Percentiles rank a stretch among this genome's conserved stretches.
Conservation (phyloP, 35 echinoderm and acorn worm species). For the Holothuria glaberrima region DNA sequence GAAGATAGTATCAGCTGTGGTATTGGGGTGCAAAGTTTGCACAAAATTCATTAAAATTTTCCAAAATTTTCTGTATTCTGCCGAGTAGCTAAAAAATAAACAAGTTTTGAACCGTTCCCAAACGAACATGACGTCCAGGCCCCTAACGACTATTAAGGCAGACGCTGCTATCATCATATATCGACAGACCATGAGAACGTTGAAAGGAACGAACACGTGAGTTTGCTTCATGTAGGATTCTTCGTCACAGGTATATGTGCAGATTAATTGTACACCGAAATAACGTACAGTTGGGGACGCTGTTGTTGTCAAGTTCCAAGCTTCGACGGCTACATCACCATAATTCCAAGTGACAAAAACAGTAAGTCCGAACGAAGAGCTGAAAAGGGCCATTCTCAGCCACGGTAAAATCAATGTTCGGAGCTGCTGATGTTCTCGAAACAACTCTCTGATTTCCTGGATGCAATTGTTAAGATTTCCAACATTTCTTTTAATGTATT, state of each 20-base stretch:
- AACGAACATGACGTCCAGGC: neutral
- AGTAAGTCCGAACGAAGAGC: conserved; percentile 13
- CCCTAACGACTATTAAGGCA: neutral
- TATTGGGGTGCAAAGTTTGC: neutral
- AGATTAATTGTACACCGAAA: neutral
- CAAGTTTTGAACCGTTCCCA: neutral
- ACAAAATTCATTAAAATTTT: neutral
- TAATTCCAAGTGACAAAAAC: conserved; percentile 45
- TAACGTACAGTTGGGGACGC: neutral
- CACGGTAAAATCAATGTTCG: neutral
- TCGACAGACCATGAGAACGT: neutral
- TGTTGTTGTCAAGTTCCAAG: too few relatives aligned
- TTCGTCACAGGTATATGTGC: conserved; percentile 7
- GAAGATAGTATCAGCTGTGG: neutral
- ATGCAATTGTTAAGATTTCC: conserved; percentile 6
- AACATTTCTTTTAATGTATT: neutral
- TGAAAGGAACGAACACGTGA: neutral
- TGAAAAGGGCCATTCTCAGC: conserved; percentile 14
- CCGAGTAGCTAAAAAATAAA: neutral
- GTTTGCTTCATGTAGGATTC: neutral
- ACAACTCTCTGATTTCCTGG: neutral
- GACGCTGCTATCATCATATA: conserved; percentile 10
- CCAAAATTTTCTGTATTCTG: neutral
- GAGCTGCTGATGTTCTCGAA: conserved; percentile 15
- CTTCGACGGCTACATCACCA: neutral